Evolutionary conservation across 2,797 vertebrate genomes (phyloP), one percentile per base, ranked within the genome.

Genomic region (Xerus rutilus): DNA sequence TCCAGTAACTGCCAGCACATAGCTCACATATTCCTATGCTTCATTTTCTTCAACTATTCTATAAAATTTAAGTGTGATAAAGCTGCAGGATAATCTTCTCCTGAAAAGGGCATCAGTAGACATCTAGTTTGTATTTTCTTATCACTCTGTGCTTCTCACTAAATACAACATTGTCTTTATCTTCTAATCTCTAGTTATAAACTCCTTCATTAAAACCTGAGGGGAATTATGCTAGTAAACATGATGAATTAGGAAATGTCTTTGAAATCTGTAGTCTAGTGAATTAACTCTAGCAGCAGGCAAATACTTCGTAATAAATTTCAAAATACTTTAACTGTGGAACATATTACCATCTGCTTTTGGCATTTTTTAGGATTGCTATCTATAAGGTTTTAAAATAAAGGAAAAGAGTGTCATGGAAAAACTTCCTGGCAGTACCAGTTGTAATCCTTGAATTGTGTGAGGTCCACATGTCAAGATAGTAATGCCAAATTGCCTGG

Each of bases 281-380:
- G 47, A 92, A 45, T 96, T 67, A 95, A 92, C 17, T 93, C 57
- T 45, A 91, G 77, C 13, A 90, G 5, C 32, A 93, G n/a, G 32
- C 13, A 95, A 97, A 88, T 78, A n/a, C 57, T 91, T 93, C 28
- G 30, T 64, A 69, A 97, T 95, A 95, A 92, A 97, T 94, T 88
- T 93, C 59, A 81, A 96, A 96, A 86, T 92, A 87, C 20, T 92
- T 95, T 91, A 86, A 87, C 20, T 94, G 39, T 82, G 47, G 49
- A 95, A 82, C 47, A 52, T 79, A 93, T 70, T 92, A 67, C 69
- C 1, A 0, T 87, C 67, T 96, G 70, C 59, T 96, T 92, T 91
- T 39, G 28, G 9, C 47, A 7, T 57, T 73, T 70, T 64, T 88
- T 62, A 92, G 45, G 35, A 25, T 96, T 85, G 30, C 28, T 62